These are phyloP conservation scores for Tipula lateralis DNA, from an alignment of 2,888 invertebrate species.

Conservation along the genomic window DNA sequence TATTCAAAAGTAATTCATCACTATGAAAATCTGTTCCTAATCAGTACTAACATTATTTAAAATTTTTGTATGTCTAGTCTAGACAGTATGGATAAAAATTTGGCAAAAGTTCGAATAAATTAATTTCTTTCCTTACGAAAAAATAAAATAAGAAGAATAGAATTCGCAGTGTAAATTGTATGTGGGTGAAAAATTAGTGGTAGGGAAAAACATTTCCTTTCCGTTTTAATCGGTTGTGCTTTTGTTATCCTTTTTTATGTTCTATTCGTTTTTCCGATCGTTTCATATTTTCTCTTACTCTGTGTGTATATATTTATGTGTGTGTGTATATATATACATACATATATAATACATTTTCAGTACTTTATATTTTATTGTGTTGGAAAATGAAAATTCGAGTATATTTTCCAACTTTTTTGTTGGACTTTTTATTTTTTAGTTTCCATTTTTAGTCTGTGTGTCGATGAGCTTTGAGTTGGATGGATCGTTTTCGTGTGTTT, in stretches of 20 bases:
- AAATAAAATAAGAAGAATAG: neutral
- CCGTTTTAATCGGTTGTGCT: neutral
- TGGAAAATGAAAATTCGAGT: neutral
- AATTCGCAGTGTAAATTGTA: neutral
- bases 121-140: neutral
- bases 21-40: neutral
- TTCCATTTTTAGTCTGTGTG: neutral
- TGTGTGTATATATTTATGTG: too few species aligned
- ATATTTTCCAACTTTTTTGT: neutral
- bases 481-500: neutral
- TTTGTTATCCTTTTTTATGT: neutral
- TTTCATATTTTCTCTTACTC: neutral
- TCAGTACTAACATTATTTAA: neutral
- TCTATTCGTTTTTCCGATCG: neutral
- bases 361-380: conserved; percentile 11
- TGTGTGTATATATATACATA: neutral
- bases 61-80: neutral
- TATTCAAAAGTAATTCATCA: too few species aligned
- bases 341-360: neutral
- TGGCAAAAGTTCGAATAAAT: neutral
- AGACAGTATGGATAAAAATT: conserved; percentile 1
- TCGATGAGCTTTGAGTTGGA: neutral
- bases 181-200: neutral
- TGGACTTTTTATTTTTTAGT: neutral
- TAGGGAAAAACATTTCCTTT: neutral